Percentiles rank a stretch among this genome's conserved stretches.
phyloP scores from a whole-genome alignment of 92 coral and sea anemone species.

The Hydrozoanthus gracilis region DNA sequence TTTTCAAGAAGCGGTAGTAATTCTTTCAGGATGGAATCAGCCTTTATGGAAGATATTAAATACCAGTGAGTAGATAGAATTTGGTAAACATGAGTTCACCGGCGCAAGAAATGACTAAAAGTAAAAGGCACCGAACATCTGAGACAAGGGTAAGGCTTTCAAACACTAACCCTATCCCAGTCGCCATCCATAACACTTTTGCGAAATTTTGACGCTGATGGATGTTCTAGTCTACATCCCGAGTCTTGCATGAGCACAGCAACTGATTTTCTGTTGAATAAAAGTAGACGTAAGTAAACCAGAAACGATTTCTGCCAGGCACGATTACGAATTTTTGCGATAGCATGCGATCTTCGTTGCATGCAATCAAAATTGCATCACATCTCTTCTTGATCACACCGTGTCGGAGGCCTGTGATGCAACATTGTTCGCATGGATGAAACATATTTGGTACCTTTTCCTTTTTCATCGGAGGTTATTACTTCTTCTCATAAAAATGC shows the following conservation, averaged over 20 bases:
- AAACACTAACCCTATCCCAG: conserved; percentile 93
- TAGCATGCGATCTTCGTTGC: no score
- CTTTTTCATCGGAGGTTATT: no score
- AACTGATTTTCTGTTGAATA: conserved; percentile 90
- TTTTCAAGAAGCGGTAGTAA: conserved; percentile 86
- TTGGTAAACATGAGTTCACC: neutral
- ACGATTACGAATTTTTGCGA: no score
- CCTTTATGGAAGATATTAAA: conserved; percentile 66
- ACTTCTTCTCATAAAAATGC: no score
- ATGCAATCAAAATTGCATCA: no score
- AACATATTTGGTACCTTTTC: no score
- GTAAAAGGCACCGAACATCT: conserved; percentile 54
- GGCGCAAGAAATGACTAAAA: neutral
- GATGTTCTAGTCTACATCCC: conserved; percentile 99
- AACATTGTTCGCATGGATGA: no score
- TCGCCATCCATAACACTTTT: conserved; percentile 98
- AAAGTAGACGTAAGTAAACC: conserved; percentile 32
- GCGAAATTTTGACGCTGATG: conserved; percentile 96
- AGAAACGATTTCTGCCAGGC: neutral
- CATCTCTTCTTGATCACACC: no score
- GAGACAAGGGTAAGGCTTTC: conserved; percentile 49
- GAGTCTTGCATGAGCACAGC: conserved; percentile 95
- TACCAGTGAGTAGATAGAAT: conserved; percentile 47
- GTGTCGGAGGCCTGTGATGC: no score
- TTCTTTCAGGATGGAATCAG: conserved; percentile 96